phyloP scores from a whole-genome alignment of 2,888 invertebrate species.

The Drosophila neutralis region DNA sequence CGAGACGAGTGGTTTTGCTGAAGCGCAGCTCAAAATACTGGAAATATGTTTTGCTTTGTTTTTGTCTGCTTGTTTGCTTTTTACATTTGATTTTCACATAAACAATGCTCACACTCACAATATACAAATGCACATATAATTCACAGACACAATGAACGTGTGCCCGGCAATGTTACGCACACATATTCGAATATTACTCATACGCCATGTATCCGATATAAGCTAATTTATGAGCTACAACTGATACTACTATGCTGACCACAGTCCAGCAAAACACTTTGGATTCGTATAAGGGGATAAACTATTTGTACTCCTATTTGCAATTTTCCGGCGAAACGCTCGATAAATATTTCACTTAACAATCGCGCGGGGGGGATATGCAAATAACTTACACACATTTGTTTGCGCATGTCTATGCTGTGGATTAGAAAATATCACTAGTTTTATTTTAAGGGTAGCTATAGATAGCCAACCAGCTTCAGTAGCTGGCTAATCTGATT shows the following conservation, averaged over 20 bases:
- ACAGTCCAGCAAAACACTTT: conserved; percentile 36
- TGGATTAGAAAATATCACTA: conserved; percentile 11
- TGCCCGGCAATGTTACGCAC: conserved; percentile 40
- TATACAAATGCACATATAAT: conserved; percentile 3
- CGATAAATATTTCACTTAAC: conserved; percentile 33
- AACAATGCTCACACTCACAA: conserved; percentile 38
- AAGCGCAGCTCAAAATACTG: conserved; percentile 91
- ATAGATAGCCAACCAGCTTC: neutral
- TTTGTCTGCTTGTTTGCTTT: conserved; percentile 22
- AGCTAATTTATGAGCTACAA: conserved; percentile 7
- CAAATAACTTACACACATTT: conserved; percentile 40
- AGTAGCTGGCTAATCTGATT: neutral
- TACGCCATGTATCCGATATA: conserved; percentile 47
- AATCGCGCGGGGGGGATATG: conserved; percentile 19
- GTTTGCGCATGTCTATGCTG: conserved; percentile 12
- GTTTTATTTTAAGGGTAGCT: conserved; percentile 11
- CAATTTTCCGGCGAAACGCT: conserved; percentile 22
- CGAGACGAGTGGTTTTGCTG: conserved; percentile 88
- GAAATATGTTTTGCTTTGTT: conserved; percentile 75
- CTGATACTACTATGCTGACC: conserved; percentile 19
- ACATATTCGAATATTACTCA: conserved; percentile 67
- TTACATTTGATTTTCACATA: conserved; percentile 45
- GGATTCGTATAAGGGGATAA: conserved; percentile 2
- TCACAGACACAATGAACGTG: conserved; percentile 12
- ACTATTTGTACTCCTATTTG: conserved; percentile 13